Percentiles rank a stretch among this genome's conserved stretches.
Conservation (phyloP, 2,888 invertebrate species). For the Diarsia rubi region DNA sequence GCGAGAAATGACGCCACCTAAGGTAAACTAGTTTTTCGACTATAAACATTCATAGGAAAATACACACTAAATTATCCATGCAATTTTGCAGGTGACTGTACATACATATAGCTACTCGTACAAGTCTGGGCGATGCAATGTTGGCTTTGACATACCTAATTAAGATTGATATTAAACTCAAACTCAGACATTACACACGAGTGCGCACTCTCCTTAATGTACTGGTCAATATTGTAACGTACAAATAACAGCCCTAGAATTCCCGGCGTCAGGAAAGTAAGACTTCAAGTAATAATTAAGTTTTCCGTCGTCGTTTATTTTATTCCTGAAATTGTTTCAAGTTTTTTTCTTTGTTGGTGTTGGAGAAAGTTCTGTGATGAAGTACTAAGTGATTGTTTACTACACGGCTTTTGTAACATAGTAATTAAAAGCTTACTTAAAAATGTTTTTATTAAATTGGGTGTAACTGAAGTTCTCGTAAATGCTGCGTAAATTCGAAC, state of each 20-base stretch:
- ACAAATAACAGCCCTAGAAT: constrained; percentile 6
- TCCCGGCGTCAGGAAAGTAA: constrained; percentile 4
- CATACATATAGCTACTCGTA: too few species aligned
- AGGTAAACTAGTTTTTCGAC: too few species aligned
- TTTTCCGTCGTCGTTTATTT: constrained; percentile 1
- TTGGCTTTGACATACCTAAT: background rate
- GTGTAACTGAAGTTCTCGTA: background rate
- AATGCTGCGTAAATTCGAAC: too few species aligned
- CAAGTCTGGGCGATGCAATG: background rate
- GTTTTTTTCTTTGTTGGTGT: background rate
- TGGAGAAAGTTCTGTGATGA: background rate
- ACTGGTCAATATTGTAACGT: background rate
- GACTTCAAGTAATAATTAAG: constrained; percentile 35
- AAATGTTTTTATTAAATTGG: background rate
- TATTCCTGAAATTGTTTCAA: constrained; percentile 10
- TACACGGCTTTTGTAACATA: background rate
- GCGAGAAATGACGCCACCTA: too few species aligned
- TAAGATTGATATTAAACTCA: background rate
- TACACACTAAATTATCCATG: too few species aligned
- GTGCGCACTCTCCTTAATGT: background rate
- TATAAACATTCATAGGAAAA: too few species aligned
- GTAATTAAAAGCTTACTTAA: background rate
- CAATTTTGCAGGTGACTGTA: too few species aligned
- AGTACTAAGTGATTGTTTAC: constrained; percentile 9
- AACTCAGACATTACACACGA: background rate